A percentile compares a stretch with the other conserved stretches of the same genome.
These are phyloP conservation scores for Bubalus kerabau DNA, from an alignment of 2,113 vertebrate species.

Conservation along the genomic window DNA sequence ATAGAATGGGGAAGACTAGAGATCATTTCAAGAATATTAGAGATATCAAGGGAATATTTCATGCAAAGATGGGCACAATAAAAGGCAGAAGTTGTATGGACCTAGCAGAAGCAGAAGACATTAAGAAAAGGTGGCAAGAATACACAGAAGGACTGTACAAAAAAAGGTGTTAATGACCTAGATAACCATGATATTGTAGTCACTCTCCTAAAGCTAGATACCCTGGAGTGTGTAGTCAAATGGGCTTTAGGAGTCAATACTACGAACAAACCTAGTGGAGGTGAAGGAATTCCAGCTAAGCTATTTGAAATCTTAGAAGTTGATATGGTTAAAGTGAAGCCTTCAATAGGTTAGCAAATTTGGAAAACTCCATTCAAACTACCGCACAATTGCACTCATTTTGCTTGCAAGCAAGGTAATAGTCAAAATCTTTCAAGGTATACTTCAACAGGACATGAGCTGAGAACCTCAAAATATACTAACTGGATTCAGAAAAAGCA, in stretches of 20 bases:
- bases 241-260: not conserved
- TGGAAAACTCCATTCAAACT: not conserved
- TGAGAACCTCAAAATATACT: not conserved
- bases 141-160: not conserved
- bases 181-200: not conserved
- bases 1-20: not conserved
- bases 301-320: not conserved
- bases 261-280: not conserved
- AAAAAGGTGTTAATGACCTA: not conserved
- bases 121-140: not conserved
- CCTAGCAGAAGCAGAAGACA: not conserved
- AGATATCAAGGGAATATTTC: not conserved
- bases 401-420: not conserved
- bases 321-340: not conserved
- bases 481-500: not conserved
- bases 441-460: not conserved
- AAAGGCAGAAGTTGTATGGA: not conserved
- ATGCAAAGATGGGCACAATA: not conserved
- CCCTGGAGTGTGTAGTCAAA: not conserved
- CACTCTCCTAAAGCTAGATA: not conserved
- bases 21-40: not conserved
- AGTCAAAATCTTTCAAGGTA: not conserved
- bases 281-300: not conserved
- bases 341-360: not conserved
- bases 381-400: fast-evolving